These are phyloP conservation scores for Psettodes erumei DNA, from an alignment of 2,113 vertebrate genomes.

Conservation along the genomic window DNA sequence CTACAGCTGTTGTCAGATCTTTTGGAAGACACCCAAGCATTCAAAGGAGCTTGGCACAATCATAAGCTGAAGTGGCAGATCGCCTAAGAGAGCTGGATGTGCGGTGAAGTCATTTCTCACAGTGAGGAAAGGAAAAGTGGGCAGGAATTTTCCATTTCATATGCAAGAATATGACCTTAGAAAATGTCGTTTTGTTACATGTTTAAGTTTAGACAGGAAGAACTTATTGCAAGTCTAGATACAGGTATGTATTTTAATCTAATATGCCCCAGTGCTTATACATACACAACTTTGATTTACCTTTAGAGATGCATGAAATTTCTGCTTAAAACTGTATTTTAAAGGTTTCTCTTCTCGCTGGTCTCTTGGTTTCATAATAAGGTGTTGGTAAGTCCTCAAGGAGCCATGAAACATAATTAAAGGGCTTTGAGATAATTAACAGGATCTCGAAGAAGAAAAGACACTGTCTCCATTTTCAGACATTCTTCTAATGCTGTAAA, in stretches of 20 bases:
- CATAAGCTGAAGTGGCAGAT: conserved; percentile 45
- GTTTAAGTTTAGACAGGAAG: not conserved
- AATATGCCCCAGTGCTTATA: too few species aligned
- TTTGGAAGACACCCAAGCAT: conserved; percentile 57
- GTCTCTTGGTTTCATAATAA: too few species aligned
- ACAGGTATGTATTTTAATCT: too few species aligned
- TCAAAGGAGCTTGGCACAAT: conserved; percentile 53
- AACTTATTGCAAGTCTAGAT: too few species aligned
- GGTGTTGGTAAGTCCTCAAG: not conserved
- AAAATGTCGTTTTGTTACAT: not conserved
- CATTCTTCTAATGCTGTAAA: too few species aligned
- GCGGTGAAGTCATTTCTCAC: conserved; percentile 43
- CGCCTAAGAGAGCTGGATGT: conserved; percentile 28
- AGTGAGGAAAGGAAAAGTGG: not conserved
- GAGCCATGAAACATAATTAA: not conserved
- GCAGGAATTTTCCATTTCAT: conserved; percentile 43
- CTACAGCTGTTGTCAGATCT: conserved; percentile 36
- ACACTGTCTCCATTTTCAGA: not conserved
- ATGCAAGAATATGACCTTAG: not conserved
- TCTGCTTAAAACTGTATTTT: too few species aligned
- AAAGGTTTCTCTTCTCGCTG: too few species aligned
- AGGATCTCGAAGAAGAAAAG: not conserved
- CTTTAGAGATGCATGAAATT: too few species aligned
- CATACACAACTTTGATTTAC: too few species aligned
- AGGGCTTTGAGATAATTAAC: not conserved